Conservation (phyloP, 1,140 invertebrate genomes). For the Zaprionus africanus region DNA sequence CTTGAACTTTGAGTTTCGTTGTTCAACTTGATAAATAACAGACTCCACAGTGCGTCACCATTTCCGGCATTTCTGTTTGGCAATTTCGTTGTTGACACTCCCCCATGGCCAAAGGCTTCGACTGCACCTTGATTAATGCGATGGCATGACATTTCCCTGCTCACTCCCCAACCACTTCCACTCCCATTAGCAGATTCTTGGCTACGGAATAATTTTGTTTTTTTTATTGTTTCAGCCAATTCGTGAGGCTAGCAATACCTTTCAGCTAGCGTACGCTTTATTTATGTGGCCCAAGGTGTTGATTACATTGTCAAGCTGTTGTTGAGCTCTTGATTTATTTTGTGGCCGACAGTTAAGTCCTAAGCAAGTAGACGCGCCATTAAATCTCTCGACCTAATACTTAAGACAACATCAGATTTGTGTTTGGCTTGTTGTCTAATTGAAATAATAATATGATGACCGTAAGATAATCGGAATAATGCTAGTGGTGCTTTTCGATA, state of each 20-base stretch:
- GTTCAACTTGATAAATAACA: background rate
- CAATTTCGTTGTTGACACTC: conserved; percentile 31
- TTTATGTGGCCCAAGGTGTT: conserved; percentile 55
- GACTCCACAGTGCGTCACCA: conserved; percentile 22
- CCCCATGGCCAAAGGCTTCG: conserved; percentile 41
- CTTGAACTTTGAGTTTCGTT: background rate
- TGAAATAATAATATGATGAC: too few species aligned
- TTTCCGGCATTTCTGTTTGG: conserved; percentile 19
- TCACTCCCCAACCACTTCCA: background rate
- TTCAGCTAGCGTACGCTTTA: conserved; percentile 42
- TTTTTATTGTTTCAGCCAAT: conserved; percentile 42
- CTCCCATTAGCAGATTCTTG: conserved; percentile 45
- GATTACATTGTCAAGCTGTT: conserved; percentile 38
- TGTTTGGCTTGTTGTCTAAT: background rate
- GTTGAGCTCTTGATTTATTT: conserved; percentile 43
- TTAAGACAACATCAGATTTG: background rate
- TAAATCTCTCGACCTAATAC: conserved; percentile 14
- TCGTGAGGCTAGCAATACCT: conserved; percentile 32
- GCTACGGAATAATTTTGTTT: background rate
- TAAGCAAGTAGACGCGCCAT: conserved; percentile 22
- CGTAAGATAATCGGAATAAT: too few species aligned
- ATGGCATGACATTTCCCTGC: conserved; percentile 44
- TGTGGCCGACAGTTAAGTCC: conserved; percentile 29
- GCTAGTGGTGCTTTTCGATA: too few species aligned
- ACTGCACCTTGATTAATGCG: conserved; percentile 76